phyloP scores from a whole-genome alignment of 1,140 invertebrate species.

The Drosophila triauraria region DNA sequence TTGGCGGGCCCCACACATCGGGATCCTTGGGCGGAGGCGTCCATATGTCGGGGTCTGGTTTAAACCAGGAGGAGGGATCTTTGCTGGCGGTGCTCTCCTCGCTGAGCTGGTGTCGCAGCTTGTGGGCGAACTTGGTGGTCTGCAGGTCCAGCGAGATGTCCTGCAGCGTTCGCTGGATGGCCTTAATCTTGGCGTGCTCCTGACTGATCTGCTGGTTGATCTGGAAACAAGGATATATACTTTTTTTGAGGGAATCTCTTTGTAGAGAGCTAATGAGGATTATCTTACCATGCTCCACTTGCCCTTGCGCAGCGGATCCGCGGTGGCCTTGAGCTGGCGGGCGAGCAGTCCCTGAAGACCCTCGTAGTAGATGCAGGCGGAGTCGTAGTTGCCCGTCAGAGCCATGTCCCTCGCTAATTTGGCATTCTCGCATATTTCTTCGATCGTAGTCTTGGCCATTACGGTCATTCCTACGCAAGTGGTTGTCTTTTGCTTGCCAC shows the following conservation, averaged over 20 bases:
- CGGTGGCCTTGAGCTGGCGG: slow-evolving; percentile 91
- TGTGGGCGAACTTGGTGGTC: slow-evolving; percentile 70
- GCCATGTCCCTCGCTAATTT: slow-evolving; percentile 97
- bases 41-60: slow-evolving; percentile 88
- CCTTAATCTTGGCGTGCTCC: slow-evolving; percentile 97
- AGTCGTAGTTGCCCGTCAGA: slow-evolving; percentile 97
- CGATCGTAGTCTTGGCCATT: slow-evolving; percentile 92
- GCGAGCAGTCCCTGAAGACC: slow-evolving; percentile 90
- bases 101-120: slow-evolving; percentile 64
- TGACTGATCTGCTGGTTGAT: slow-evolving; percentile 95
- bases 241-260: no score
- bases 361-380: slow-evolving; percentile 97
- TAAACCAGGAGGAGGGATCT: slow-evolving; percentile 84
- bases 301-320: slow-evolving; percentile 91
- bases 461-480: slow-evolving; percentile 87
- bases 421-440: slow-evolving; percentile 96
- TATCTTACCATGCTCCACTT: slow-evolving; percentile 94
- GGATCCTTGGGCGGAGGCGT: slow-evolving; percentile 92
- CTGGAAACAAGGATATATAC: slow-evolving; percentile 84
- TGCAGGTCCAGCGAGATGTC: slow-evolving; percentile 84
- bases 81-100: slow-evolving; percentile 69
- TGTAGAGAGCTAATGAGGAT: no score
- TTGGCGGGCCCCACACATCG: slow-evolving; percentile 95
- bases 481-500: slow-evolving; percentile 85
- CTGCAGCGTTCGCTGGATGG: slow-evolving; percentile 89